Percentiles rank a stretch among this genome's conserved stretches.
Evolutionary conservation across 2,888 invertebrate genomes (phyloP).

Genomic region (Agelastica alni): DNA sequence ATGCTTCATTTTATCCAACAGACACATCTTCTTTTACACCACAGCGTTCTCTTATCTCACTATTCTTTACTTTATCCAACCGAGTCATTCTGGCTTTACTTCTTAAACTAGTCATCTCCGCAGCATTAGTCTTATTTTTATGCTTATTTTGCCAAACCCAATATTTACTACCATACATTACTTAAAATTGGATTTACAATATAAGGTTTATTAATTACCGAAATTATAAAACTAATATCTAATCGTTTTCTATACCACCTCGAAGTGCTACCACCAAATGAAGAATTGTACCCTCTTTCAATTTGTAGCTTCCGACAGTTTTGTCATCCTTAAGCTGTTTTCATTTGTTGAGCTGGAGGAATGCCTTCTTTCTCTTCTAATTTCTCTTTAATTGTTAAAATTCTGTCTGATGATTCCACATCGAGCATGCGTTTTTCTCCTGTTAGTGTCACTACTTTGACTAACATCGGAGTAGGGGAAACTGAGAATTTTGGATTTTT

Average conservation of each 20-base stretch:
- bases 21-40: too few species aligned
- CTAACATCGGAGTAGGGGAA: constrained; percentile 43
- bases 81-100: too few species aligned
- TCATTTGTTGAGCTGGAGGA: constrained; percentile 53
- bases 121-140: too few species aligned
- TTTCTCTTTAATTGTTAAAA: constrained; percentile 51
- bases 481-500: constrained; percentile 29
- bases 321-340: constrained; percentile 53
- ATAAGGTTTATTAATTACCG: too few species aligned
- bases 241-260: constrained; percentile 46
- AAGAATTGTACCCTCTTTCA: constrained; percentile 50
- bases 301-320: constrained; percentile 50
- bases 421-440: constrained; percentile 52
- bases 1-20: too few species aligned
- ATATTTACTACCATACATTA: too few species aligned
- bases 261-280: constrained; percentile 54
- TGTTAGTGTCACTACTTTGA: constrained; percentile 52
- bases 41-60: too few species aligned
- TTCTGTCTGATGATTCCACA: constrained; percentile 51
- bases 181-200: too few species aligned
- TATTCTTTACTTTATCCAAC: too few species aligned
- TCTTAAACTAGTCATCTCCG: too few species aligned
- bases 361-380: constrained; percentile 55
- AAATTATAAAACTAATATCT: too few species aligned
- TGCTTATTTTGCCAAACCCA: too few species aligned